Base-by-base conservation (phyloP, 2,113 vertebrate species). In the Elephas maximus region DNA sequence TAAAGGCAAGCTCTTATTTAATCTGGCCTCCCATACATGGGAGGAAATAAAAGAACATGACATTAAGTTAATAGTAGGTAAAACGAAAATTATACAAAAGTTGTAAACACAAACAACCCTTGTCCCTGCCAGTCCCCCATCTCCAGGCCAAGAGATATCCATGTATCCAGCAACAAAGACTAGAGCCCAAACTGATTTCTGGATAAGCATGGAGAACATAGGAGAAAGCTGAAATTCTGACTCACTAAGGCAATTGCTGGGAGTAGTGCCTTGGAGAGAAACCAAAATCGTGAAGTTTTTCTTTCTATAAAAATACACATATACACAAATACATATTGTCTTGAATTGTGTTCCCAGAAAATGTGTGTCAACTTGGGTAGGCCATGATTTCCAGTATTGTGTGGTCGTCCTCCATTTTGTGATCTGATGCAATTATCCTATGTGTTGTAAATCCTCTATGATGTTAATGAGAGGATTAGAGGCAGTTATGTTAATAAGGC, bases 1-100 rank as follows among this genome's bases (percentile, higher is more conserved):
- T 77, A 63, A 85, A 94, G 6, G 65, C 67, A 82, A 81, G 51
- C 20, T 86, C 89, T 97, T 65, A 76, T 83, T 82, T 87, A 67
- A 94, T 77, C 84, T 90, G 45, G 71, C n/a, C 74, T 71, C 8
- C 30, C 65, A 3, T 9, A 30, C 30, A 15, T 71, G 12, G 33
- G 67, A 71, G 60, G 69, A 74, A 79, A 51, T 76, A 74, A 93
- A 81, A 81, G 37, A 60, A 80, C 3, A 18, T 71, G 44, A 80
- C 11, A 51, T 81, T 20, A 81, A 90, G 77, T 80, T 76, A 90
- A 76, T 79, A n/a, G 14, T 4, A 62, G 76, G 45, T 60, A 48
- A 89, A 85, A 83, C 20, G 33, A 65, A 62, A 95, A 81, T 37
- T n/a, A 67, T 60, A 44, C 44, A 53, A 62, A 77, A 82, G 18